Base-by-base conservation (phyloP, 2,888 invertebrate species). In the Tyria jacobaeae region DNA sequence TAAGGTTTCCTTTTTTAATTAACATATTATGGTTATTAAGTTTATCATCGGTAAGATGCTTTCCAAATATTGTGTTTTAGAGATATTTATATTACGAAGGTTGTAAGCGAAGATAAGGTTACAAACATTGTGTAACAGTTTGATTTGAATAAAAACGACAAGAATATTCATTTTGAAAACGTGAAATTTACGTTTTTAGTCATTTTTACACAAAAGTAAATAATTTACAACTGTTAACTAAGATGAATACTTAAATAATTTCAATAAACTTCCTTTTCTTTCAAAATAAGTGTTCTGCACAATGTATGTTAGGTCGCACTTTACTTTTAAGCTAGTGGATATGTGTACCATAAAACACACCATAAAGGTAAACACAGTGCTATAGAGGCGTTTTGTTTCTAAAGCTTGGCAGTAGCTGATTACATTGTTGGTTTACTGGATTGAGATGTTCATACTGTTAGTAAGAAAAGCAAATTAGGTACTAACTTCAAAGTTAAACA, bases 351-450 rank as follows among this genome's bases (percentile, higher is more conserved):
- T 86, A 80, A 87, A 85, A 81, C 77, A 78, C 79, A 79, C 87
- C 88, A 88, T 88, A 89, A 88, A 84, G 80, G 82, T 74, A 83
- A 77, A 78, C 79, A 71, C 68, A 58, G 82, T 85, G 83, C 84
- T 24, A 73, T 88, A 87, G 83, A 80, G 75, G 76, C 85, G 82
- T 87, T 90, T 87, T 89, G 87, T 87, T 63, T 85, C 73, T 79
- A 77, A 84, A 76, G 48, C 54, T 55, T 37, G 34, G 34, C 21
- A 57, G 76, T 80, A 76, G 73, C 69, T 83, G 82, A 85, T 84
- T 87, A 82, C 85, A 68, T 80, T 75, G 82, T 82, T 87, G 80
- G 86, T 87, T 86, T 85, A 86, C 84, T 73, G 68, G 73, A 85
- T 84, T 82, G 84, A 85, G 82, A 81, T 81, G 81, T 84, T 73